phyloP scores from a whole-genome alignment of 1,140 invertebrate genomes.

The Coelopa frigida region DNA sequence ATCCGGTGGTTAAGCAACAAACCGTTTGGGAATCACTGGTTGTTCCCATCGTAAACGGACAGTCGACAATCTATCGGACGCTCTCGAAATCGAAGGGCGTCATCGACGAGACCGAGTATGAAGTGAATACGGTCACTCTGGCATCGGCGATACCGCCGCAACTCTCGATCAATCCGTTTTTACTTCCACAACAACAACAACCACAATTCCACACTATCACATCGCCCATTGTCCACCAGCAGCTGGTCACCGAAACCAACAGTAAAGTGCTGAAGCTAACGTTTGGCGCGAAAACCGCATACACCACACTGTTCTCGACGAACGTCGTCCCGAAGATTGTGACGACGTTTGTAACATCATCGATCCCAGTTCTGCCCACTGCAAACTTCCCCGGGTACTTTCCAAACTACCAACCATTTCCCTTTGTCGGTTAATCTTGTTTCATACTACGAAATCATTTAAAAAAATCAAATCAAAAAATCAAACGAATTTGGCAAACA shows the following conservation, averaged over 20 bases:
- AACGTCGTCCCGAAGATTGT: constrained; percentile 72
- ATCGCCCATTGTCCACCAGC: constrained; percentile 72
- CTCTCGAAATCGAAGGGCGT: constrained; percentile 67
- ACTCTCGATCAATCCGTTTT: constrained; percentile 49
- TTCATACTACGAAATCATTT: too few relatives aligned
- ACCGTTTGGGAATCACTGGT: constrained; percentile 76
- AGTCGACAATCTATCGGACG: constrained; percentile 66
- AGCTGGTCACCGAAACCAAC: constrained; percentile 69
- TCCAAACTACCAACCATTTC: constrained; percentile 65
- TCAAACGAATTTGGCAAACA: too few relatives aligned
- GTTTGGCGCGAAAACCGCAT: constrained; percentile 81
- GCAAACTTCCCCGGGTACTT: constrained; percentile 65
- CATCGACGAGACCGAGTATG: constrained; percentile 67
- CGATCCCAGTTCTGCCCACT: constrained; percentile 63
- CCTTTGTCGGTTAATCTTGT: constrained; percentile 62
- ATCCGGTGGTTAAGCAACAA: constrained; percentile 64
- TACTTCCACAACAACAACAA: constrained; percentile 54
- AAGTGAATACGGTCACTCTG: constrained; percentile 64
- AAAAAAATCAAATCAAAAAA: too few relatives aligned
- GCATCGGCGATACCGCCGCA: constrained; percentile 48
- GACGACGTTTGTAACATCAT: constrained; percentile 73
- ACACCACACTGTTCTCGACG: constrained; percentile 79
- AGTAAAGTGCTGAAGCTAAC: constrained; percentile 77
- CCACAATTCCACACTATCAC: constrained; percentile 71
- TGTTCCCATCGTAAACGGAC: constrained; percentile 66